Base-by-base conservation (phyloP, 2,797 vertebrate species). In the Synaphobranchus kaupii region DNA sequence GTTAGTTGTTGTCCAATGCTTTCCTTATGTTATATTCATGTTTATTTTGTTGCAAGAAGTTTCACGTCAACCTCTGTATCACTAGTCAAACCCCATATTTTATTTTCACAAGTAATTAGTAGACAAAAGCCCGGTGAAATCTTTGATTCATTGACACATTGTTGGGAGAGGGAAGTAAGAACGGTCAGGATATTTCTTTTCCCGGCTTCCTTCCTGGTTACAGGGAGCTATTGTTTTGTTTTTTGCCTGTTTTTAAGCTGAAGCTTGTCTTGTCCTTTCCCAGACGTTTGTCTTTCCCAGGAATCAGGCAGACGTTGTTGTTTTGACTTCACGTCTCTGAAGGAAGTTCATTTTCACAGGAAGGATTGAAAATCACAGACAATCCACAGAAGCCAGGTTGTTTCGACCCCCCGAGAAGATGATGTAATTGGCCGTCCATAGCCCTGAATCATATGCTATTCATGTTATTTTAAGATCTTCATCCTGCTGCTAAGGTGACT, bases 111-210 rank as follows among this genome's bases (percentile, higher is more conserved):
- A 15, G 34, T 76, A 15, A 17, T 44, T 76, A 39, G 44, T 20
- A 31, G 34, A 76, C 4, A 44, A 44, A 44, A 44, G 73, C 34
- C 73, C 73, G 44, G 15, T 76, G 34, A 44, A 76, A 44, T 34
- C 73, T 76, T 17, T 76, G 73, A 76, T 76, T 39, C 73, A 76
- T 44, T 76, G 73, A 22, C 13, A 76, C 73, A 47, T 47, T 76
- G 73, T 76, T 39, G 15, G 17, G 31, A 13, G 63, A 25, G 63
- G 22, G 63, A n/a, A 7, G 63, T 17, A 73, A 4, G 34, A 76
- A 39, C 5, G 34, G 31, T 13, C 34, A 76, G 39, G 73, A 76
- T 76, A 44, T 76, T 76, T 76, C 34, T 76, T 20, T 44, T 76
- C 31, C 34, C 34, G 15, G 73, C 34, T 34, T 76, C 31, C 34